These are phyloP conservation scores for Phymastichus coffea DNA, from an alignment of 1,140 invertebrate genomes.

Conservation along the genomic window DNA sequence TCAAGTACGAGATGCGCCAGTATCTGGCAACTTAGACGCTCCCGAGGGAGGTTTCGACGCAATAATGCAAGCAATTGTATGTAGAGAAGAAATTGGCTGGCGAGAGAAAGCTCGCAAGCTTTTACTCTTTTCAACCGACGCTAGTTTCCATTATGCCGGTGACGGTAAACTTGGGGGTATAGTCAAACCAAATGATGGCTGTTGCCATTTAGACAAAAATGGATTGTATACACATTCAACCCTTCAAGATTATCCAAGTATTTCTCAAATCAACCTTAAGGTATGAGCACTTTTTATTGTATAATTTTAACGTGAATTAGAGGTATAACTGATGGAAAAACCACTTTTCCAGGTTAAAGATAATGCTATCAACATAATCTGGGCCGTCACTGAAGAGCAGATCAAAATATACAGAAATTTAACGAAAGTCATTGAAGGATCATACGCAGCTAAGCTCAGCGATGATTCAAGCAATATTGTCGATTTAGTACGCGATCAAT, in stretches of 20 bases:
- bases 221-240: constrained; percentile 78
- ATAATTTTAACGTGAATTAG: no score
- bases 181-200: constrained; percentile 89
- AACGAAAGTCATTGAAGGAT: constrained; percentile 75
- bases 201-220: constrained; percentile 76
- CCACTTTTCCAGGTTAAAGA: constrained; percentile 68
- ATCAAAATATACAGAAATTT: constrained; percentile 82
- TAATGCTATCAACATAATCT: constrained; percentile 95
- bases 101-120: constrained; percentile 87
- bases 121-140: constrained; percentile 96
- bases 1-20: constrained; percentile 73
- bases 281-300: no score
- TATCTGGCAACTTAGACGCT: constrained; percentile 96
- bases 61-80: constrained; percentile 97
- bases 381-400: constrained; percentile 90
- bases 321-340: no score
- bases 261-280: constrained; percentile 89
- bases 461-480: constrained; percentile 93
- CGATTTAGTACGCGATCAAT: constrained; percentile 84
- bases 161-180: constrained; percentile 88
- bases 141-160: constrained; percentile 96
- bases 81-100: constrained; percentile 85
- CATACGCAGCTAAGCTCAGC: constrained; percentile 81
- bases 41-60: constrained; percentile 99
- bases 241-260: constrained; percentile 94